phyloP scores from a whole-genome alignment of 2,888 invertebrate genomes.

The Rapana venosa region DNA sequence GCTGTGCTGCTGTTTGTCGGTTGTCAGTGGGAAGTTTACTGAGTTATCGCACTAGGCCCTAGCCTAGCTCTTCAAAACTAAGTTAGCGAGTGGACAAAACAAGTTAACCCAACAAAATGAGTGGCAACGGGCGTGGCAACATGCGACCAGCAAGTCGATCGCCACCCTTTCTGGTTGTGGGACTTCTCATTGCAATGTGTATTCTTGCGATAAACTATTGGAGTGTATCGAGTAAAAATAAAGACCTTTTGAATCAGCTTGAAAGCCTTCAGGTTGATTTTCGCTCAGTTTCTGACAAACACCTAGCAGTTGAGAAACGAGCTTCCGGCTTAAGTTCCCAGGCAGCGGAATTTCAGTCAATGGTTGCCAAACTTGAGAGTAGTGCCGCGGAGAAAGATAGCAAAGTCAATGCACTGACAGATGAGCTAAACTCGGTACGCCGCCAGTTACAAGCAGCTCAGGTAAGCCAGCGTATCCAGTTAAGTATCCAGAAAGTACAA shows the following conservation, averaged over 20 bases:
- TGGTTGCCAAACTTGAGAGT: background rate
- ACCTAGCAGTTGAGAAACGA: slow-evolving; percentile 59
- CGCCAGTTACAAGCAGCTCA: background rate
- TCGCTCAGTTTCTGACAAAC: slow-evolving; percentile 56
- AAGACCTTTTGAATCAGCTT: slow-evolving; percentile 44
- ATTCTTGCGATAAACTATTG: slow-evolving; percentile 69
- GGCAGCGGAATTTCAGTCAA: background rate
- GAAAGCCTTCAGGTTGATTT: slow-evolving; percentile 54
- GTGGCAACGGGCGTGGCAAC: slow-evolving; percentile 62
- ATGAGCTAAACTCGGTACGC: background rate
- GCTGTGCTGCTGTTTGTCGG: no score
- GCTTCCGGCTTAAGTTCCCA: slow-evolving; percentile 15
- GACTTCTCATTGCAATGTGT: slow-evolving; percentile 62
- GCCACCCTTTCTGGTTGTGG: slow-evolving; percentile 68
- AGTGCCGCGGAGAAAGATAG: slow-evolving; percentile 12
- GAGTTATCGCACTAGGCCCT: no score
- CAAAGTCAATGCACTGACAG: background rate
- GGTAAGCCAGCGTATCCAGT: background rate
- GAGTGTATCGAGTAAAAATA: slow-evolving; percentile 64
- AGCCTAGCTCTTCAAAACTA: no score
- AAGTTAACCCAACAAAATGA: slow-evolving; percentile 46
- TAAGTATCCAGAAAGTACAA: no score
- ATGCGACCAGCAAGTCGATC: slow-evolving; percentile 63
- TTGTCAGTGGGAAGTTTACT: background rate
- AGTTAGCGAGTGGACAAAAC: background rate